Base-by-base conservation (phyloP, 2,797 vertebrate genomes). In the Dipus sagitta region DNA sequence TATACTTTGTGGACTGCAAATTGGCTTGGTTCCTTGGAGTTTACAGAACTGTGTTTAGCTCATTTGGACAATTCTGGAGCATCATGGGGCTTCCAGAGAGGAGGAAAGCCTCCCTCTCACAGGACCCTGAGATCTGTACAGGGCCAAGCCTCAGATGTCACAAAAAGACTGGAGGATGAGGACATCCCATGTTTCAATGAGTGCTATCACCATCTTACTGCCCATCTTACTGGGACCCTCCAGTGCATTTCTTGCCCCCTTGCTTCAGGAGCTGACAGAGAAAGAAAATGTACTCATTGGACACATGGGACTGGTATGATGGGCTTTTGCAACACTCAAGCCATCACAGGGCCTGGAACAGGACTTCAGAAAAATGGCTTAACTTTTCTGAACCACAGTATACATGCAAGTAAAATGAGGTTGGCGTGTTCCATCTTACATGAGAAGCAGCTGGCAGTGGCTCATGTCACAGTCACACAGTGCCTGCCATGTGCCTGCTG, bases 261-360 rank as follows among this genome's bases (percentile, higher is more conserved):
- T 0, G 20, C 32, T 30, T 13, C 18, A 17, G 52, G 38, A 21
- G 24, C n/a, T 17, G 78, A 8, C 0, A 0, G 52, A 18, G 38
- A 18, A 18, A 32, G 76, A n/a, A 21, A 72, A 42, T 0, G 1
- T 28, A 12, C 20, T 15, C 34, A n/a, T 12, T 30, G 23, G 52
- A 26, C 3, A 9, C 23, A 47, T 2, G 23, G n/a, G 54, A 4
- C 18, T 0, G 10, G 7, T 47, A 26, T 0, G 2, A n/a, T 60
- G n/a, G 1, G 0, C 4, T 7, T 13, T 23, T 0, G 17, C 8
- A 17, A 24, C 26, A 0, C 26, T 24, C 10, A 26, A 1, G 26
- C 28, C 14, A 26, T 28, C 17, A 7, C 2, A 2, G 8, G 32
- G 1, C 26, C 0, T 9, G 70, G 64, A 32, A 7, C 32, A 24